Base-by-base conservation (phyloP, 2,888 invertebrate species). In the Dynastes tityus region DNA sequence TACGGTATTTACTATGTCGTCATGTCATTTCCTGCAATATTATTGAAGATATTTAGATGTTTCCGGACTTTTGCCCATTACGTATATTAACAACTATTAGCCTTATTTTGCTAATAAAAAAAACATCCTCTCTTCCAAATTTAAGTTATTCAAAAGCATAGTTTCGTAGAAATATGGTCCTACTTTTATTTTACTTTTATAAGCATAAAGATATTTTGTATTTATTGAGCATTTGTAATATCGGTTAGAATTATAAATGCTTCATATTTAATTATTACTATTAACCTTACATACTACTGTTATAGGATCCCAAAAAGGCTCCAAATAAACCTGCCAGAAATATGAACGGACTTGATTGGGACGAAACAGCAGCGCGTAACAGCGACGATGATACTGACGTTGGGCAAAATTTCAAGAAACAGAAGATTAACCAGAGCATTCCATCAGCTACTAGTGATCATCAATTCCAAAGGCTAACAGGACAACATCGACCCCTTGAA, bases 321-420 rank as follows among this genome's bases (percentile, higher is more conserved):
- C 76, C 64, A 6, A n/a, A 64, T 11, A 27, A 49, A 29, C 45
- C 40, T 27, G n/a, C 45, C 29, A 75, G 55, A 53, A 63, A 61
- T 8, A 63, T 75, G 63, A 63, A 32, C 22, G 53, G 63, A 53
- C 37, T 65, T 5, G 29, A 76, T n/a, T 27, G 37, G 6, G 16
- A 73, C 29, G 67, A 76, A 65, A 29, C 53, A 6, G 55, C 67
- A 6, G 58, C 58, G 29, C 68, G 68, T 32, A 58, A 65, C 4
- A 53, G 55, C 9, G 29, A 68, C n/a, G 77, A 77, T n/a, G n/a
- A 75, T 29, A 22, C 16, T 16, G 63, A 29, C 11, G 51, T 27
- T 29, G 63, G 32, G 13, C 29, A 63, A 32, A 29, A 63, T 32
- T 32, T 13, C 11, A 32, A 32, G 11, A 61, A 61, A 29, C 61